phyloP scores from a whole-genome alignment of 2,888 invertebrate genomes.

The Rugalucina vietnamica region DNA sequence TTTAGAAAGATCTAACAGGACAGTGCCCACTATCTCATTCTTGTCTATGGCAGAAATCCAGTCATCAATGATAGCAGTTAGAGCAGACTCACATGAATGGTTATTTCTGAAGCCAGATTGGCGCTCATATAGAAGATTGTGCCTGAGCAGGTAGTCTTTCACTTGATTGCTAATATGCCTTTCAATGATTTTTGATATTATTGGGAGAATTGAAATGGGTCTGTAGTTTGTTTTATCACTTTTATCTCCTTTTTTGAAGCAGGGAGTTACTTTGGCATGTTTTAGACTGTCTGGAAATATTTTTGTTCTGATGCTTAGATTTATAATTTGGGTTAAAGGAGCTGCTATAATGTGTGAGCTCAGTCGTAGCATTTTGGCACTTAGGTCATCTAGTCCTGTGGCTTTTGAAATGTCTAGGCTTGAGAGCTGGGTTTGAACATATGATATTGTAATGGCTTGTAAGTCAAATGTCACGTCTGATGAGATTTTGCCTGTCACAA shows the following conservation, averaged over 20 bases:
- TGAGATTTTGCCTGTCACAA: not conserved
- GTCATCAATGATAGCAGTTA: too few relatives aligned
- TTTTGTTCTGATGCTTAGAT: conserved; percentile 2
- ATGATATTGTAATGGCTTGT: not conserved
- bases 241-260: not conserved
- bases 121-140: not conserved
- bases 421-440: not conserved
- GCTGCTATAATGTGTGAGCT: not conserved
- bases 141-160: not conserved
- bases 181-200: conserved; percentile 3
- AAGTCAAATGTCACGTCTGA: not conserved
- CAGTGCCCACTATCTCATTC: too few relatives aligned
- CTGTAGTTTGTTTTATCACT: not conserved
- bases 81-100: too few relatives aligned
- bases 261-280: not conserved
- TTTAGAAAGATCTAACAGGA: too few relatives aligned
- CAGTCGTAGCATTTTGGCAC: not conserved
- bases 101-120: too few relatives aligned
- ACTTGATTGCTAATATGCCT: not conserved
- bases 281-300: conserved; percentile 13
- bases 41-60: too few relatives aligned
- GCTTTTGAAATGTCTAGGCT: not conserved
- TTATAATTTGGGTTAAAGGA: conserved; percentile 4
- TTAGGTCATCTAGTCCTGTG: conserved; percentile 17
- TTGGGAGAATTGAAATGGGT: not conserved